These are phyloP conservation scores for Cheilosia scutellata DNA, from an alignment of 2,888 invertebrate genomes.

Conservation along the genomic window DNA sequence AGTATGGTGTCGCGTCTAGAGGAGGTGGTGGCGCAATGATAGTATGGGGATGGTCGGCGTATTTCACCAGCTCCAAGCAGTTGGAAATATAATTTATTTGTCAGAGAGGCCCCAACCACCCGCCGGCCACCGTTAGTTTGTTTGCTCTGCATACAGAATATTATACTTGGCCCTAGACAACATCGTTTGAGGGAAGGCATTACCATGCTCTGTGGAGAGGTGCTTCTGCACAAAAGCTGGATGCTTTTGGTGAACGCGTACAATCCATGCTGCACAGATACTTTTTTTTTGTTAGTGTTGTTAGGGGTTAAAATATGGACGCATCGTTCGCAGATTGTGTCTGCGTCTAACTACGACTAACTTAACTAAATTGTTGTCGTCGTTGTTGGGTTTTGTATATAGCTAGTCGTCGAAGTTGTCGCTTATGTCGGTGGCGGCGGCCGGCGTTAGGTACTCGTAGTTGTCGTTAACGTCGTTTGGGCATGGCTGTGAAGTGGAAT, in stretches of 20 bases:
- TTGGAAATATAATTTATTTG: slow-evolving; percentile 68
- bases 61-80: slow-evolving; percentile 42
- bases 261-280: slow-evolving; percentile 15
- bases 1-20: slow-evolving; percentile 18
- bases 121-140: slow-evolving; percentile 16
- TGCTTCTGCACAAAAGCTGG: slow-evolving; percentile 43
- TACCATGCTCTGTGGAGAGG: slow-evolving; percentile 22
- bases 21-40: slow-evolving; percentile 22
- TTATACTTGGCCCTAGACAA: slow-evolving; percentile 29
- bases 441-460: slow-evolving; percentile 9
- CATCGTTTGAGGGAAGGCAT: slow-evolving; percentile 38
- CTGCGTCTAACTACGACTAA: slow-evolving; percentile 49
- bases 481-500: slow-evolving; percentile 29
- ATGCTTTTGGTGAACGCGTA: slow-evolving; percentile 6
- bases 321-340: slow-evolving; percentile 50
- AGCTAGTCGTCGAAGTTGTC: slow-evolving; percentile 1
- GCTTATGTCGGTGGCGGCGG: slow-evolving; percentile 19
- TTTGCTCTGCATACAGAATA: slow-evolving; percentile 41
- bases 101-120: slow-evolving; percentile 47
- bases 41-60: slow-evolving; percentile 42
- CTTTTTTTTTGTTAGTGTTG: slow-evolving; percentile 32
- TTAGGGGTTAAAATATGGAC: slow-evolving; percentile 63
- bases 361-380: slow-evolving; percentile 42
- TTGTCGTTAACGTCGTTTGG: slow-evolving; percentile 63
- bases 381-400: neutral